Base-by-base conservation (phyloP, 1,140 invertebrate species). In the Lepidotrigona ventralis region DNA sequence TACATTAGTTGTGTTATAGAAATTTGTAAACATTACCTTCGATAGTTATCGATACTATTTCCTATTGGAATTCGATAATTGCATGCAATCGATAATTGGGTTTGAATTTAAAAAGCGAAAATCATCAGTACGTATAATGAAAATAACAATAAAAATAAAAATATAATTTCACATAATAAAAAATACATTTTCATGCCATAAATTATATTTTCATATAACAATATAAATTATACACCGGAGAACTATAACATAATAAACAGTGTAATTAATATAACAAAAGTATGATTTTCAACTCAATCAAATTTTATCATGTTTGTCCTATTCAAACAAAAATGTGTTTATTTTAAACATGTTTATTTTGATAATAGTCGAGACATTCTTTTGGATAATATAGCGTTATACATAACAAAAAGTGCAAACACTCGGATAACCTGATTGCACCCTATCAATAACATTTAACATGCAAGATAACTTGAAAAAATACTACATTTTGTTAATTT, bases 391-490 rank as follows among this genome's bases (percentile, higher is more conserved):
- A 6, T 46, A 46, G 39, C 39, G 39, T 46, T 46, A 46, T 46
- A 46, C 39, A 8, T 46, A 46, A 46, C 39, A 8, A 60, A n/a
- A 19, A 26, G n/a, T 46, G 17, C 17, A 51, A 51, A 21, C n/a
- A 1, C 64, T 29, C 11, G 51, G 58, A 77, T 64, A 77, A 64
- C 58, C 17, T 77, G 74, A 64, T 51, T 21, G 46, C 12, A 33
- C 21, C 19, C 29, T 51, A 77, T 64, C 60, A 29, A 21, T 77
- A 29, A 56, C 19, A 17, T 33, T 51, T 64, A 60, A 64, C n/a
- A 29, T 53, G 46, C 11, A 64, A 64, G 76, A 78, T 78, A 46
- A 56, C 23, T 39, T 15, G 51, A 26, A 75, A 75, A 63, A 64
- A 51, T 39, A 64, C 15, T 26, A 2, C n/a, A 64, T 63, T 60